phyloP scores from a whole-genome alignment of 1,140 invertebrate species.

The Helicorthomorpha holstii region DNA sequence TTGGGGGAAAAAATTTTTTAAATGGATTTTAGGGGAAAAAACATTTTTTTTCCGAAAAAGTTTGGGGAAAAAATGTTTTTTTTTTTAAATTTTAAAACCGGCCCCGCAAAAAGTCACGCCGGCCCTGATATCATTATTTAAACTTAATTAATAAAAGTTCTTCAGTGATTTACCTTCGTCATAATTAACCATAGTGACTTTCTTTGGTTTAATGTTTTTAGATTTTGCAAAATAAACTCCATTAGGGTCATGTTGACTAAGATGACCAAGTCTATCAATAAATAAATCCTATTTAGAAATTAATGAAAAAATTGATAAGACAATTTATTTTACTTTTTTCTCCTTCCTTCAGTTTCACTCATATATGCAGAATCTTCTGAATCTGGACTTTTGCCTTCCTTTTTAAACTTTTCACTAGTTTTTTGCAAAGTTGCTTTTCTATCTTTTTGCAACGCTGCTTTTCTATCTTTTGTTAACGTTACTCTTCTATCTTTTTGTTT shows the following conservation, averaged over 20 bases:
- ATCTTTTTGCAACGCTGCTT: neutral
- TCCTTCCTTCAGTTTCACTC: neutral
- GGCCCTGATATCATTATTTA: no score
- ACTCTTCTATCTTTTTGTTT: no score
- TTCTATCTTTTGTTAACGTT: no score
- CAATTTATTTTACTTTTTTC: neutral
- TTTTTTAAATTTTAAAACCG: no score
- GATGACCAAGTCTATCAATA: neutral
- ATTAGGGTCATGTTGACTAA: neutral
- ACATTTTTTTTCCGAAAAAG: no score
- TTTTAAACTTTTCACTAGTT: neutral
- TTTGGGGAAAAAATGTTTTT: no score
- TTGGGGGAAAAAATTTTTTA: no score
- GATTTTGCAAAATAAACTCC: neutral
- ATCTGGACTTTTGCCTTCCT: neutral
- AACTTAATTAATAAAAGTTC: no score
- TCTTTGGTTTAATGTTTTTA: neutral
- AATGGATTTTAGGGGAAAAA: no score
- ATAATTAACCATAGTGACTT: neutral
- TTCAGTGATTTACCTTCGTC: neutral
- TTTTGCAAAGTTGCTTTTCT: neutral
- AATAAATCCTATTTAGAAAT: neutral
- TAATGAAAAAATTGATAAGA: neutral
- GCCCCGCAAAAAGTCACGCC: no score
- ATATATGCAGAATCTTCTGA: constrained; percentile 1